Evolutionary conservation across 2,888 invertebrate genomes (phyloP).

Genomic region (Trisateles emortualis): DNA sequence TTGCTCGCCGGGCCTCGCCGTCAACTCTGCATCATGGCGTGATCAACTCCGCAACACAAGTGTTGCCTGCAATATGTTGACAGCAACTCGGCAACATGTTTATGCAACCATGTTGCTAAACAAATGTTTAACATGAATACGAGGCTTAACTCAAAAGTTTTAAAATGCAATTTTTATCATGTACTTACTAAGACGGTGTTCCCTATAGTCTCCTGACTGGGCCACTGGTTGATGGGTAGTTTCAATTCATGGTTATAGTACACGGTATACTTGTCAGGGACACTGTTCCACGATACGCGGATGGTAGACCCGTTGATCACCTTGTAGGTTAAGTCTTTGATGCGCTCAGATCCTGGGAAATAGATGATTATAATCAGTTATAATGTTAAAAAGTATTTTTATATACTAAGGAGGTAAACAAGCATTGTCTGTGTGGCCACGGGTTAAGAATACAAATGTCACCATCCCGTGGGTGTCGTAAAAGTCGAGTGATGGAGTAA

Average conservation of each 20-base stretch:
- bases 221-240: conserved; percentile 79
- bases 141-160: background rate
- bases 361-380: background rate
- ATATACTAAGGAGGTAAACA: too few species aligned
- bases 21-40: too few species aligned
- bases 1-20: too few species aligned
- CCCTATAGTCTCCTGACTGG: conserved; percentile 56
- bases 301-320: conserved; percentile 60
- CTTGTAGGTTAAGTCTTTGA: conserved; percentile 63
- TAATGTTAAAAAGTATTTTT: background rate
- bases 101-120: too few species aligned
- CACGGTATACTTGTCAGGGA: conserved; percentile 74
- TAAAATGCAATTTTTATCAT: background rate
- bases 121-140: too few species aligned
- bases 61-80: too few species aligned
- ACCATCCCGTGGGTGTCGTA: too few species aligned
- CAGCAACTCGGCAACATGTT: too few species aligned
- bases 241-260: conserved; percentile 76
- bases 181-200: conserved; percentile 66
- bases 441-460: too few species aligned
- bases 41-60: too few species aligned
- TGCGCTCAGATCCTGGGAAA: conserved; percentile 56
- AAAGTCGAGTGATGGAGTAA: too few species aligned
- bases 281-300: conserved; percentile 66
- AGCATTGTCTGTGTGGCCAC: too few species aligned